Conservation (phyloP, 2,797 vertebrate genomes). For the Amniataba percoides region DNA sequence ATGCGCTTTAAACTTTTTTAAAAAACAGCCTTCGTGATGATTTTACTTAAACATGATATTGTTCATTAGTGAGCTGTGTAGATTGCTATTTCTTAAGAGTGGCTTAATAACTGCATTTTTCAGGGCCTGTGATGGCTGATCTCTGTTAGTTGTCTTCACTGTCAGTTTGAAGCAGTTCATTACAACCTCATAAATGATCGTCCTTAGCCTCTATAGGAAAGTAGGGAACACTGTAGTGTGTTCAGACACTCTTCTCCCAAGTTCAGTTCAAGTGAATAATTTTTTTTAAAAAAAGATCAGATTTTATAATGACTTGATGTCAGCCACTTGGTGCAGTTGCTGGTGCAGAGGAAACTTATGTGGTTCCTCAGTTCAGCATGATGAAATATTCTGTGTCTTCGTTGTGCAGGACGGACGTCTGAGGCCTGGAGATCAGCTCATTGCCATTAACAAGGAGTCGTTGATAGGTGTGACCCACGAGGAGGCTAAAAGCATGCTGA, state of each 20-base stretch:
- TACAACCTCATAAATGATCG: no score
- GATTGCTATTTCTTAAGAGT: not conserved
- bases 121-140: not conserved
- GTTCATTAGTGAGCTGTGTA: not conserved
- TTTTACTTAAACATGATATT: not conserved
- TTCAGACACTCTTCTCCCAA: no score
- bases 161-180: no score
- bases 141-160: no score
- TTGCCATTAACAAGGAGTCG: constrained; percentile 93
- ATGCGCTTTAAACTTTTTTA: no score
- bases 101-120: not conserved
- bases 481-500: constrained; percentile 90
- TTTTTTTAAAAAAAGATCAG: no score
- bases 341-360: not conserved
- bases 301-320: no score
- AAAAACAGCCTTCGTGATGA: not conserved
- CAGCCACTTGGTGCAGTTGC: no score
- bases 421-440: constrained; percentile 91
- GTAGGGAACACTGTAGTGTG: no score
- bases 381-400: constrained; percentile 5
- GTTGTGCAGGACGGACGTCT: constrained; percentile 89
- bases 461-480: constrained; percentile 91
- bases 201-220: no score
- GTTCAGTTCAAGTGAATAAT: no score
- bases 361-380: not conserved